Conservation (phyloP, 2,797 vertebrate genomes). For the Acanthurus lineatus region DNA sequence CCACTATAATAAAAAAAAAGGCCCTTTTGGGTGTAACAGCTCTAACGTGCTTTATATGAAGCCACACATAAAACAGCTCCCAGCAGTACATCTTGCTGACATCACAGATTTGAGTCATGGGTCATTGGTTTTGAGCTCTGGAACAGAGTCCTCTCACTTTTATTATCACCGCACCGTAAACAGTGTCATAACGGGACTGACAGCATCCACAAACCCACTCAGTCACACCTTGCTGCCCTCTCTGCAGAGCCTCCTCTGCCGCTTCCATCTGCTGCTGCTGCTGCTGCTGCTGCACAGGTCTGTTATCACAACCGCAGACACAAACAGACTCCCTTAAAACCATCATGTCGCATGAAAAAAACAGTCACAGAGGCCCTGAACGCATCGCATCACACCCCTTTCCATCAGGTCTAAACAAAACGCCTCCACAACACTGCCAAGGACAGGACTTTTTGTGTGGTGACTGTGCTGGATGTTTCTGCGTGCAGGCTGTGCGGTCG, state of each 20-base stretch:
- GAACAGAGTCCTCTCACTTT: constrained; percentile 12
- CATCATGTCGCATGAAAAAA: constrained; percentile 21
- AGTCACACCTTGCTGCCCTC: constrained; percentile 28
- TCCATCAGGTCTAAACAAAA: constrained; percentile 57
- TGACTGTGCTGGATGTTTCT: constrained; percentile 41
- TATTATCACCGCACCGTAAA: constrained; percentile 37
- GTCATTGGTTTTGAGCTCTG: constrained; percentile 39
- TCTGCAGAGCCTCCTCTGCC: constrained; percentile 33
- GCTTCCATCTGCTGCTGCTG: constrained; percentile 22
- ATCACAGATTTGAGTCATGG: constrained; percentile 43
- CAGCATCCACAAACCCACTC: constrained; percentile 38
- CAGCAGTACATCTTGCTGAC: constrained; percentile 35
- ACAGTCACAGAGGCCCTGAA: constrained; percentile 14
- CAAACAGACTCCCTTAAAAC: constrained; percentile 17
- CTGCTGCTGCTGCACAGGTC: background rate
- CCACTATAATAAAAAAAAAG: constrained; percentile 23
- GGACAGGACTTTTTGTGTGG: constrained; percentile 55
- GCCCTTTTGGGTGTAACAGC: constrained; percentile 43
- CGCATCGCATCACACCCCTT: background rate
- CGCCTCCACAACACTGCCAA: constrained; percentile 55
- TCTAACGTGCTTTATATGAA: constrained; percentile 45
- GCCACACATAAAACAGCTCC: constrained; percentile 39
- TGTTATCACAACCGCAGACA: background rate
- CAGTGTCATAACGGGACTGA: constrained; percentile 16
- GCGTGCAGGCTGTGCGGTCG: constrained; percentile 21